phyloP scores from a whole-genome alignment of 37 sponge, comb jelly and placozoan species.

The Beroe ovata region DNA sequence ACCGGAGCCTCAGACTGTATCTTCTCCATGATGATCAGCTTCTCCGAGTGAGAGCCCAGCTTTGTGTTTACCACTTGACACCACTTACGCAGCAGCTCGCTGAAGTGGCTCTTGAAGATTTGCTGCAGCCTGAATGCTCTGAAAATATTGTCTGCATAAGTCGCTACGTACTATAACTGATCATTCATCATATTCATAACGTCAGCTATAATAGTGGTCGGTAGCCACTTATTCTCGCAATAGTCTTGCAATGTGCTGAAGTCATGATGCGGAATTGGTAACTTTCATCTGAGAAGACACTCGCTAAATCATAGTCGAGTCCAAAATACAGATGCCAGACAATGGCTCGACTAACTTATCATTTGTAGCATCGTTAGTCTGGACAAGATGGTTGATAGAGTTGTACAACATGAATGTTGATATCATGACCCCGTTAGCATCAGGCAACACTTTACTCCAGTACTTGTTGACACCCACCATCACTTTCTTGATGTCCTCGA shows the following conservation, averaged over 20 bases:
- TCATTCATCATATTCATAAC: too few relatives aligned
- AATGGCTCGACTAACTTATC: constrained; percentile 29
- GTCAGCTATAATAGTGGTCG: too few relatives aligned
- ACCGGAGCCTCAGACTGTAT: constrained; percentile 36
- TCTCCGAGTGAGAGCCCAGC: constrained; percentile 20
- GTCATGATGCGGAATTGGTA: too few relatives aligned
- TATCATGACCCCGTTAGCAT: constrained; percentile 30
- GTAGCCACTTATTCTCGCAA: too few relatives aligned
- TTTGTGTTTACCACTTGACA: not conserved
- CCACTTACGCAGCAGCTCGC: constrained; percentile 48
- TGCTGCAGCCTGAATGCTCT: constrained; percentile 53
- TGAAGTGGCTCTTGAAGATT: constrained; percentile 44
- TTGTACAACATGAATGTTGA: constrained; percentile 40
- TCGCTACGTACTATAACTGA: too few relatives aligned
- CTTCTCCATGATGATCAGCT: constrained; percentile 67
- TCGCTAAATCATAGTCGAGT: too few relatives aligned
- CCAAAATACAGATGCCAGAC: too few relatives aligned
- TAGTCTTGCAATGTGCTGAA: too few relatives aligned
- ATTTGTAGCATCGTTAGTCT: constrained; percentile 43
- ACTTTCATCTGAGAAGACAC: too few relatives aligned
- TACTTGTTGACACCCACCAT: constrained; percentile 48
- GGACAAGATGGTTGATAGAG: constrained; percentile 62
- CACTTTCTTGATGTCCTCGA: constrained; percentile 37
- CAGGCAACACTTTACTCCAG: constrained; percentile 55
- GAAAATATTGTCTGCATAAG: too few relatives aligned